Conservation (phyloP, 2,113 vertebrate genomes). For the Phylloscopus trochilus region DNA sequence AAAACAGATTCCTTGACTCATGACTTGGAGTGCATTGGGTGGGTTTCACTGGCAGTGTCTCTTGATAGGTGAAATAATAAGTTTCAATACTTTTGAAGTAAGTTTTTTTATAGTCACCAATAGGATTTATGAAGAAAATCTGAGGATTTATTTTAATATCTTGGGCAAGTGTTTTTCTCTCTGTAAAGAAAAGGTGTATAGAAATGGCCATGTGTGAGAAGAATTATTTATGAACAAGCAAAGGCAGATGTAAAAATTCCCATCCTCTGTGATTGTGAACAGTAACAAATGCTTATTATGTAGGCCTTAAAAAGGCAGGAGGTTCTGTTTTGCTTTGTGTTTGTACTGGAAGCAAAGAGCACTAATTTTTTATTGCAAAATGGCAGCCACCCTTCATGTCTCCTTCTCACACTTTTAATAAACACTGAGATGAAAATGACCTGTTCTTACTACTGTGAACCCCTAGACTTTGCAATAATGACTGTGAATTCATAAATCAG, state of each 20-base stretch:
- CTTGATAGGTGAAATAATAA: not conserved
- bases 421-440: conserved; percentile 8
- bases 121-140: not conserved
- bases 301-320: not conserved
- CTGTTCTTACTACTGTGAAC: not conserved
- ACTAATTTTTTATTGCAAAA: not conserved
- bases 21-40: not conserved
- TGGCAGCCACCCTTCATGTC: not conserved
- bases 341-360: not conserved
- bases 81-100: not conserved
- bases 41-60: not conserved
- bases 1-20: not conserved
- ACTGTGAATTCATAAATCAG: not conserved
- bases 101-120: not conserved
- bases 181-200: not conserved
- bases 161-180: not conserved
- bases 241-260: not conserved
- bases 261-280: not conserved
- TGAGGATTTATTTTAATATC: not conserved
- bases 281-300: not conserved
- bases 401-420: conserved; percentile 3
- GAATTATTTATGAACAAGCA: not conserved
- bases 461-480: not conserved
- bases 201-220: not conserved
- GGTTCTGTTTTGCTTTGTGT: not conserved